Evolutionary conservation across 2,113 vertebrate genomes (phyloP), one percentile per base, ranked within the genome.

Genomic region (Gallinago jamesoni): DNA sequence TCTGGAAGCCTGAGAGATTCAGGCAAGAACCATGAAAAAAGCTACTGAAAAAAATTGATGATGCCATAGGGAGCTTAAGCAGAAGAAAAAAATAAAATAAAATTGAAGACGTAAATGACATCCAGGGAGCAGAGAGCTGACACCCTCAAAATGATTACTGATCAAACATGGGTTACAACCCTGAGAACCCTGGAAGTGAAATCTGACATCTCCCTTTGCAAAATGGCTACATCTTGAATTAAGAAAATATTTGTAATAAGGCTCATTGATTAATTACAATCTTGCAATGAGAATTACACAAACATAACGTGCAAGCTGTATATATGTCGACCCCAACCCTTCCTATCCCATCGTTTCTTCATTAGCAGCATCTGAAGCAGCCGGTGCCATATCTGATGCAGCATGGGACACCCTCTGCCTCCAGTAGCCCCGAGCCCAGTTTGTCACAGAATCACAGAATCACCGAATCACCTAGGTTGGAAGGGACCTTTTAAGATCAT

Each of bases 91-190:
- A 66, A 22, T 14, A 47, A 53, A 45, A 55, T 35, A 8, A 52
- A 43, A 30, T 3, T 1, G 0, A 77, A 35, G 23, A 52, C 18
- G 60, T 50, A 82, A 91, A 43, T 1, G 0, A 66, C 31, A 84
- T 67, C 12, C 45, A 79, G 70, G 30, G 24, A 93, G 12, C 69
- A 64, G 12, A 82, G 30, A 75, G 17, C 14, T 80, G 82, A 83
- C 55, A 80, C 50, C 7, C 50, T 83, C 55, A 74, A 67, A 94
- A 87, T 41, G 5, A 63, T 52, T 62, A 14, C 22, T 25, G 41
- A 80, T 88, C 75, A 91, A 93, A 90, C 50, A 72, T 24, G 25
- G 72, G 64, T 94, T 93, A 55, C 41, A 94, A 31, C 18, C 14
- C 53, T 17, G 19, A 67, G 67, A 69, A 33, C 11, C 9, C 35